A percentile compares a stretch with the other conserved stretches of the same genome.
Evolutionary conservation across 2,888 invertebrate genomes (phyloP).

Genomic region (Drosophila setosimentum): DNA sequence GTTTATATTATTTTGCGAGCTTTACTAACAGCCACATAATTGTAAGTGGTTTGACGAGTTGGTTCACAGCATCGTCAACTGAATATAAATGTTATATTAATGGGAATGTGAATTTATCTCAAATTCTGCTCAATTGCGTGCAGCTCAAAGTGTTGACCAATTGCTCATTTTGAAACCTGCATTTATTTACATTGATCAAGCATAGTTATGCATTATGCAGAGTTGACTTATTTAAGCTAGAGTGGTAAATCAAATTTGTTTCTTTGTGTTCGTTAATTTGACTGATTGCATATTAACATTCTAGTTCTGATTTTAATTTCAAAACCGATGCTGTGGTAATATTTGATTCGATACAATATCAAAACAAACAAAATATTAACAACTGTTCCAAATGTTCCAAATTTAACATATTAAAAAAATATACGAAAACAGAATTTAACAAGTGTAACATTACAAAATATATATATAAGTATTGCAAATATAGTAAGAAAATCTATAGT

Average conservation of each 20-base stretch:
- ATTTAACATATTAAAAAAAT: neutral
- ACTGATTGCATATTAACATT: slow-evolving; percentile 10
- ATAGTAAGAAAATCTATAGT: neutral
- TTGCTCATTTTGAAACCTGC: slow-evolving; percentile 35
- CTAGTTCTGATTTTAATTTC: slow-evolving; percentile 13
- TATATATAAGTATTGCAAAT: neutral
- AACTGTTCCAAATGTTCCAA: neutral
- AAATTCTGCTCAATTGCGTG: slow-evolving; percentile 22
- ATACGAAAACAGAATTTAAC: neutral
- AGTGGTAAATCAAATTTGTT: slow-evolving; percentile 9
- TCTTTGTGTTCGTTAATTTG: neutral
- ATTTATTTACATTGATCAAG: slow-evolving; percentile 12
- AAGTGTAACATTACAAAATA: neutral
- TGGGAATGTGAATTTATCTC: slow-evolving; percentile 23
- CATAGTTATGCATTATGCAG: slow-evolving; percentile 11
- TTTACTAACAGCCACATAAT: slow-evolving; percentile 23
- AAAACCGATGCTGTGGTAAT: slow-evolving; percentile 6
- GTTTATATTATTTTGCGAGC: slow-evolving; percentile 54
- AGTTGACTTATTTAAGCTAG: slow-evolving; percentile 15
- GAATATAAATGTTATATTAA: slow-evolving; percentile 47
- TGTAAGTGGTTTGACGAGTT: slow-evolving; percentile 41
- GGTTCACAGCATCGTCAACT: slow-evolving; percentile 56
- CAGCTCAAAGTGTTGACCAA: slow-evolving; percentile 31
- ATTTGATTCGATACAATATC: neutral
- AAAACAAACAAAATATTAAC: neutral